A percentile compares a stretch with the other conserved stretches of the same genome.
These are phyloP conservation scores for Solenodon paradoxus DNA, from an alignment of 2,113 vertebrate species.

Conservation along the genomic window DNA sequence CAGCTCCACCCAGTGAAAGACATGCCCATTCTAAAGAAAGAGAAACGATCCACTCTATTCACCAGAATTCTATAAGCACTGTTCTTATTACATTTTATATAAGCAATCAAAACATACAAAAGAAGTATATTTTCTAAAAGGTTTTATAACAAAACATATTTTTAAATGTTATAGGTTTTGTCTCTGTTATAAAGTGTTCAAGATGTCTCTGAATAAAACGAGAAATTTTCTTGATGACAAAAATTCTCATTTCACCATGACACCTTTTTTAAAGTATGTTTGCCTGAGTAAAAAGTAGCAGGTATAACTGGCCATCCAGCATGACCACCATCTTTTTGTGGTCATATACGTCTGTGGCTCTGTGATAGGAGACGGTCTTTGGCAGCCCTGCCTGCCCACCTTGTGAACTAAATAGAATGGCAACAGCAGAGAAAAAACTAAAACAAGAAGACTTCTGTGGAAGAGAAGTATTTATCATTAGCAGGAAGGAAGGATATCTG, in stretches of 20 bases:
- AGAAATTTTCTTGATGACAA: not conserved
- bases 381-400: not conserved
- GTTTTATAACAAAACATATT: not conserved
- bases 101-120: not conserved
- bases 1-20: not conserved
- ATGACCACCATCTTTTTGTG: not conserved
- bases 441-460: not conserved
- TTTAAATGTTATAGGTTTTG: not conserved
- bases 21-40: not conserved
- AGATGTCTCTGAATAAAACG: too few relatives aligned
- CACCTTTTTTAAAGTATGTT: not conserved
- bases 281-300: not conserved
- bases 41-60: not conserved
- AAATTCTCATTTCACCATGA: constrained; percentile 13
- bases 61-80: not conserved
- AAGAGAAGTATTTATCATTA: not conserved
- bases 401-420: not conserved
- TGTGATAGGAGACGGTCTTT: not conserved
- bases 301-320: not conserved
- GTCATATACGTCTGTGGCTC: not conserved
- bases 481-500: not conserved
- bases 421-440: not conserved
- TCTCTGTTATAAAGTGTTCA: too few relatives aligned
- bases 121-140: not conserved
- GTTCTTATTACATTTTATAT: not conserved